phyloP scores from a whole-genome alignment of 2,113 vertebrate species.

The Gobiocypris rarus region DNA sequence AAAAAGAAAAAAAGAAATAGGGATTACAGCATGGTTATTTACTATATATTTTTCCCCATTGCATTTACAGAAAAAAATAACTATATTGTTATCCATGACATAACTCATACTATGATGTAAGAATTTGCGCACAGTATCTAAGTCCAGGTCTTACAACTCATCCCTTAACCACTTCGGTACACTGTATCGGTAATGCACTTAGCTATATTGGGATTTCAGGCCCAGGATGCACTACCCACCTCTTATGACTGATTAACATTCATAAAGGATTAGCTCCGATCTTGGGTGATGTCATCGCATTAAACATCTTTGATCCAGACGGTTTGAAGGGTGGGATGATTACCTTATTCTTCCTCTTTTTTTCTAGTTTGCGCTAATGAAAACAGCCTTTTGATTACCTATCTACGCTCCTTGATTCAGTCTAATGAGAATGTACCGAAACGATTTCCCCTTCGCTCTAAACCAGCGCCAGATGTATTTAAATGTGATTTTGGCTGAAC shows the following conservation, averaged over 20 bases:
- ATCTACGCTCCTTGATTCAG: constrained; percentile 46
- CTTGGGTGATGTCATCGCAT: constrained; percentile 40
- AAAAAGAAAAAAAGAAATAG: too few species aligned
- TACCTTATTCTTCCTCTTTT: constrained; percentile 29
- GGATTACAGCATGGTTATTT: background rate
- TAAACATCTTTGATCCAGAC: constrained; percentile 30
- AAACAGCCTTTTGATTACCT: constrained; percentile 48
- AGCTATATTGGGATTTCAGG: constrained; percentile 39
- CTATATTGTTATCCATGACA: background rate
- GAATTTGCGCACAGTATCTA: background rate
- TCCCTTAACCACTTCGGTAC: background rate
- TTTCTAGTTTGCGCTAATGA: constrained; percentile 38
- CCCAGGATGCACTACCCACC: constrained; percentile 10
- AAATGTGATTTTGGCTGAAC: constrained; percentile 51
- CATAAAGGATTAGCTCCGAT: constrained; percentile 46
- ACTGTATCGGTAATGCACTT: constrained; percentile 31
- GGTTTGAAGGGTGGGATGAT: constrained; percentile 17
- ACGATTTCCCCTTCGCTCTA: constrained; percentile 46
- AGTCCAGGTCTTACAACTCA: background rate
- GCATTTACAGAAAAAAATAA: background rate
- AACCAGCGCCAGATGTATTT: constrained; percentile 41
- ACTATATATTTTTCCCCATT: background rate
- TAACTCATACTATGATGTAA: background rate
- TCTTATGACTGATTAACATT: constrained; percentile 45
- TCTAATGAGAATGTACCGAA: constrained; percentile 57